phyloP scores from a whole-genome alignment of 1,140 invertebrate species.

The Bombus soroeensis region DNA sequence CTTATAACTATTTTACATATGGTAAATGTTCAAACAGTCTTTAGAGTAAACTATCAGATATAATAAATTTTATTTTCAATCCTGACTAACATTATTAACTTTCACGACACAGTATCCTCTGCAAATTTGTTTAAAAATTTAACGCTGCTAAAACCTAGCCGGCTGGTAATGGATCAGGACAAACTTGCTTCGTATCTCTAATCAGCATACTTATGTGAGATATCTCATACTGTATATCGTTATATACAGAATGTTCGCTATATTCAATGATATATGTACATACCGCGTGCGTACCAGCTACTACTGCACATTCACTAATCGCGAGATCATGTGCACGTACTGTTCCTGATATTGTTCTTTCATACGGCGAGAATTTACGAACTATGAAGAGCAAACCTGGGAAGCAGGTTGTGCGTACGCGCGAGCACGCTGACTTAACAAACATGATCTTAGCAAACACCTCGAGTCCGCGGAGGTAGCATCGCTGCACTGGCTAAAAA shows the following conservation, averaged over 20 bases:
- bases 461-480: not conserved
- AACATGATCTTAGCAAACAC: slow-evolving; percentile 6
- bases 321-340: not conserved
- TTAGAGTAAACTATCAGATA: too few relatives aligned
- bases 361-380: slow-evolving; percentile 2
- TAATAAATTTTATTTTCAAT: too few relatives aligned
- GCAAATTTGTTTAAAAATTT: too few relatives aligned
- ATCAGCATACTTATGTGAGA: not conserved
- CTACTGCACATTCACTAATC: not conserved
- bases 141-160: not conserved
- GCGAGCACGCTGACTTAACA: slow-evolving; percentile 20
- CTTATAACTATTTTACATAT: not conserved
- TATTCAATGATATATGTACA: not conserved
- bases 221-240: not conserved
- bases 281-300: too few relatives aligned
- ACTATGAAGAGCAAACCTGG: not conserved
- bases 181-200: not conserved
- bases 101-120: too few relatives aligned
- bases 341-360: slow-evolving; percentile 29
- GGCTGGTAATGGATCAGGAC: not conserved
- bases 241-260: not conserved
- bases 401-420: not conserved
- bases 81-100: too few relatives aligned
- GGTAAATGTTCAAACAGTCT: too few relatives aligned
- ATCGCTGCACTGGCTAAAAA: slow-evolving; percentile 14